phyloP scores from a whole-genome alignment of 2,797 vertebrate species.

The Helostoma temminkii region DNA sequence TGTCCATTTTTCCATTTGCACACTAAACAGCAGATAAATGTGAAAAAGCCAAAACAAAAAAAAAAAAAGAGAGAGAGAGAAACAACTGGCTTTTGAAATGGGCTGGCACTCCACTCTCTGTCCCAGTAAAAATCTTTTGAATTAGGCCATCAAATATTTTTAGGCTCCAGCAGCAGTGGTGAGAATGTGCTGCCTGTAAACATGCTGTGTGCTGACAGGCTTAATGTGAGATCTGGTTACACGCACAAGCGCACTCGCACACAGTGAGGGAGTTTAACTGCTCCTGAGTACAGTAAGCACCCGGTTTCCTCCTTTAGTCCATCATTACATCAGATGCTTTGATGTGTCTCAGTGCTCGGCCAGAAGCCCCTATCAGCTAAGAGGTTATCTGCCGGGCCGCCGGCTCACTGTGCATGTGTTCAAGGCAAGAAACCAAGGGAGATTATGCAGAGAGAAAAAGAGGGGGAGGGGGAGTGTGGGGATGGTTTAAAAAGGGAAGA shows the following conservation, averaged over 20 bases:
- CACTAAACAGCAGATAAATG: conserved; percentile 49
- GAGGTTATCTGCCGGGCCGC: conserved; percentile 32
- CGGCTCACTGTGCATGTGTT: conserved; percentile 13
- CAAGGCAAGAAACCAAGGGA: conserved; percentile 25
- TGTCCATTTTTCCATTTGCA: conserved; percentile 57
- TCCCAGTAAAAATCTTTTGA: conserved; percentile 55
- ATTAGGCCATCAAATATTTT: conserved; percentile 73
- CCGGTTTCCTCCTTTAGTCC: conserved; percentile 63
- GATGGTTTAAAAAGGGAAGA: neutral
- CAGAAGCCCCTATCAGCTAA: conserved; percentile 42
- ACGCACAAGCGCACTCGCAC: conserved; percentile 2
- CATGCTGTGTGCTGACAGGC: conserved; percentile 37
- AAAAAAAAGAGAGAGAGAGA: no score
- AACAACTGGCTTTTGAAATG: conserved; percentile 28
- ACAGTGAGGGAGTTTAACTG: neutral
- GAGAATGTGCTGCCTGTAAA: conserved; percentile 36
- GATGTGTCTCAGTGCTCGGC: conserved; percentile 52
- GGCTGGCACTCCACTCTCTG: conserved; percentile 19
- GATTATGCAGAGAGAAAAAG: conserved; percentile 6
- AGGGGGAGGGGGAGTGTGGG: neutral
- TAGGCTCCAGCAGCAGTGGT: conserved; percentile 41
- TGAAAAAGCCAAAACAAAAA: conserved; percentile 5
- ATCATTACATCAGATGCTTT: conserved; percentile 76
- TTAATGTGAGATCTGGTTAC: conserved; percentile 16
- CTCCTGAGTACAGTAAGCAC: conserved; percentile 33